A percentile compares a stretch with the other conserved stretches of the same genome.
These are phyloP conservation scores for Heliangelus exortis DNA, from an alignment of 2,797 vertebrate genomes.

Conservation along the genomic window DNA sequence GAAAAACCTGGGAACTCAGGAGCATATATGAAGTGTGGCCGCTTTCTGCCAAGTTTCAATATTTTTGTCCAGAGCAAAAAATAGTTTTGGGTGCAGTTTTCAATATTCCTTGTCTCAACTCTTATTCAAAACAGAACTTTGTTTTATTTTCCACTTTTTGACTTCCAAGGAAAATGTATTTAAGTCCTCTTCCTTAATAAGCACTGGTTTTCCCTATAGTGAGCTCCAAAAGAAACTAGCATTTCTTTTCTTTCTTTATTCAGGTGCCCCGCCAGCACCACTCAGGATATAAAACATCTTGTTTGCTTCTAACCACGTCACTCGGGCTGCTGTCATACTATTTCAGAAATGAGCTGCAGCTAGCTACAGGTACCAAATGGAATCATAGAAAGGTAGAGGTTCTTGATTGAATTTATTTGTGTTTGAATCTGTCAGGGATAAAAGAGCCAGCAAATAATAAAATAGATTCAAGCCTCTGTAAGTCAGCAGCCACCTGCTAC, in stretches of 20 bases:
- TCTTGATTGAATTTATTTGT: slow-evolving; percentile 71
- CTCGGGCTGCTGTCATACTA: slow-evolving; percentile 73
- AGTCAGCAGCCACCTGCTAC: slow-evolving; percentile 76
- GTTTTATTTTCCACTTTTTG: slow-evolving; percentile 74
- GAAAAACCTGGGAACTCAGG: neutral
- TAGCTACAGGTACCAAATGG: slow-evolving; percentile 73
- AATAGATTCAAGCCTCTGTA: slow-evolving; percentile 77
- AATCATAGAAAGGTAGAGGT: slow-evolving; percentile 65
- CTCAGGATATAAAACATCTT: slow-evolving; percentile 69
- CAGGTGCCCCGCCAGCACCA: slow-evolving; percentile 76
- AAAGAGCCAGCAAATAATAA: slow-evolving; percentile 80
- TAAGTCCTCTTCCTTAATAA: slow-evolving; percentile 70
- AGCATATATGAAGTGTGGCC: neutral
- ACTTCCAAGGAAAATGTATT: slow-evolving; percentile 71
- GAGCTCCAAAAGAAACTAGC: slow-evolving; percentile 38
- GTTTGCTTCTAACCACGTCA: slow-evolving; percentile 71
- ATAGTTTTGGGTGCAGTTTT: slow-evolving; percentile 72
- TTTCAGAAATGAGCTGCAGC: slow-evolving; percentile 71
- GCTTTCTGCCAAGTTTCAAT: neutral
- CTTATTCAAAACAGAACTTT: slow-evolving; percentile 70
- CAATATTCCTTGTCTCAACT: slow-evolving; percentile 47
- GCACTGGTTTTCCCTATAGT: slow-evolving; percentile 77
- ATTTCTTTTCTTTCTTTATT: slow-evolving; percentile 44
- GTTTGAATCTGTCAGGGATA: slow-evolving; percentile 75
- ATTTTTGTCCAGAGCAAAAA: slow-evolving; percentile 31